These are phyloP conservation scores for Callipepla californica DNA, from an alignment of 2,113 vertebrate genomes.

Conservation along the genomic window DNA sequence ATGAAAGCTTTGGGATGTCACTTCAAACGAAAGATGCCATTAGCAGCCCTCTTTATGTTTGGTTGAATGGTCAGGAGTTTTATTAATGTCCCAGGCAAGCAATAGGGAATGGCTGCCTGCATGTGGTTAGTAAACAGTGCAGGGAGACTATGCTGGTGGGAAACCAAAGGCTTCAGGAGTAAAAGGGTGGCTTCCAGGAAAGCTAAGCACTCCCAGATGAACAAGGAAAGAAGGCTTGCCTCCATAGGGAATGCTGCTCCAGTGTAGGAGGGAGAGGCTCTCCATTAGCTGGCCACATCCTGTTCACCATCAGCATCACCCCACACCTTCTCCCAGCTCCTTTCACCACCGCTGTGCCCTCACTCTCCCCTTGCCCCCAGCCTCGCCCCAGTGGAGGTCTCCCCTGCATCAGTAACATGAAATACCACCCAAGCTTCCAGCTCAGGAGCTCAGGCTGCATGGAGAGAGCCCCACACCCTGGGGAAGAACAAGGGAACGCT, in stretches of 20 bases:
- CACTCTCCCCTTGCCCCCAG: not conserved
- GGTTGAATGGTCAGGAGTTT: conserved; percentile 31
- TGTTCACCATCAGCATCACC: not conserved
- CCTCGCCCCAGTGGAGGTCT: not conserved
- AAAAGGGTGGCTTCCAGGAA: not conserved
- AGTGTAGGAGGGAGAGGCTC: not conserved
- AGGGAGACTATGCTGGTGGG: not conserved
- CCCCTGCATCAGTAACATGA: not conserved
- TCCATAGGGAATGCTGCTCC: not conserved
- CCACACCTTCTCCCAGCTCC: not conserved
- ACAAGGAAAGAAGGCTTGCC: not conserved
- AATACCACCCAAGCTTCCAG: not conserved
- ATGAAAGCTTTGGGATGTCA: conserved; percentile 57
- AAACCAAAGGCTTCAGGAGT: not conserved
- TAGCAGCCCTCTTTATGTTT: conserved; percentile 44
- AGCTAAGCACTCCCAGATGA: not conserved
- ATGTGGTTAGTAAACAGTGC: not conserved
- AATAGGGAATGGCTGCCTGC: not conserved
- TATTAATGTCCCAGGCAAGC: conserved; percentile 25
- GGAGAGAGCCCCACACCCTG: not conserved
- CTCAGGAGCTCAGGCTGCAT: not conserved
- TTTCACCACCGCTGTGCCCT: not conserved
- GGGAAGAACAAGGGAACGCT: not conserved
- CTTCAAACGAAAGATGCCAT: conserved; percentile 66
- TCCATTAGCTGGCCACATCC: not conserved